phyloP scores from a whole-genome alignment of 2,888 invertebrate genomes.

The Pinctada fucata region DNA sequence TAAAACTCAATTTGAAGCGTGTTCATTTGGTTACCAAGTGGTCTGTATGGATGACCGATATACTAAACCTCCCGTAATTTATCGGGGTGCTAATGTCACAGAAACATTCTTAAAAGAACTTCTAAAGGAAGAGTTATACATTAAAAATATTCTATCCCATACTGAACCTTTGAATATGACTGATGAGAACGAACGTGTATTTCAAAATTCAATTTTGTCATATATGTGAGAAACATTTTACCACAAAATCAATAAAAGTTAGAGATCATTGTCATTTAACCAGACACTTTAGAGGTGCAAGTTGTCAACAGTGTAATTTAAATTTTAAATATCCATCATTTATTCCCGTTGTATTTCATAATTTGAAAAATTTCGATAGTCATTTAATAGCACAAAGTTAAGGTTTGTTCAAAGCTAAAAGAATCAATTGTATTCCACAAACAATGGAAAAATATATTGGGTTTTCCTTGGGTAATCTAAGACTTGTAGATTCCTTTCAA shows the following conservation, averaged over 20 bases:
- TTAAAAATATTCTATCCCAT: slow-evolving; percentile 27
- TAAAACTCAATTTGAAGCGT: slow-evolving; percentile 25
- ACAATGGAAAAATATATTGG: slow-evolving; percentile 41
- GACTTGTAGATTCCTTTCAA: slow-evolving; percentile 43
- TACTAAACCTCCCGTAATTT: slow-evolving; percentile 32
- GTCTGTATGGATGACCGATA: slow-evolving; percentile 23
- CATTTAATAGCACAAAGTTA: slow-evolving; percentile 31
- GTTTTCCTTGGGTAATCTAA: slow-evolving; percentile 38
- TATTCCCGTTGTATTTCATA: not conserved
- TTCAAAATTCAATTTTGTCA: slow-evolving; percentile 29
- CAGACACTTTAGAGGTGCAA: not conserved
- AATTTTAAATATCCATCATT: not conserved
- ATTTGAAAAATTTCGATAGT: slow-evolving; percentile 22
- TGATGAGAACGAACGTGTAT: slow-evolving; percentile 2
- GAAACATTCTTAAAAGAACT: slow-evolving; percentile 31
- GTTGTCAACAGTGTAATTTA: not conserved
- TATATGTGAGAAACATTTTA: slow-evolving; percentile 32
- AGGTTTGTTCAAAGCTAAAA: slow-evolving; percentile 29
- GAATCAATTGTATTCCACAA: slow-evolving; percentile 46
- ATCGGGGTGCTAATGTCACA: slow-evolving; percentile 27
- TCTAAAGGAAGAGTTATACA: slow-evolving; percentile 28
- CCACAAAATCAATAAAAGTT: not conserved
- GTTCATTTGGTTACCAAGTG: slow-evolving; percentile 38
- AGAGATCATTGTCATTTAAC: not conserved
- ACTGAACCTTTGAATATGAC: slow-evolving; percentile 8